phyloP scores from a whole-genome alignment of 2,888 invertebrate genomes.

The Carabus problematicus region DNA sequence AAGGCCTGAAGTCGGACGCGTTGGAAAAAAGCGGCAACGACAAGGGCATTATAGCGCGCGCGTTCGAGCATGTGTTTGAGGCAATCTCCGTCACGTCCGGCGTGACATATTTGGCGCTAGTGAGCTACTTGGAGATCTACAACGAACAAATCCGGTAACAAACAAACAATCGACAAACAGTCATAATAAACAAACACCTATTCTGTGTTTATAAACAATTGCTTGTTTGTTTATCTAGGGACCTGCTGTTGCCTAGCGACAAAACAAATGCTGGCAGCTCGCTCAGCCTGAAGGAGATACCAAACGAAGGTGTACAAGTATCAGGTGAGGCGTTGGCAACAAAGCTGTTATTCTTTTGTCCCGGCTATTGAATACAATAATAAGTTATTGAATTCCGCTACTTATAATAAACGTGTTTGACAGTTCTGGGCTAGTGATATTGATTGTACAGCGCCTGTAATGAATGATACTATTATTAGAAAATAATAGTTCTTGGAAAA shows the following conservation, averaged over 20 bases:
- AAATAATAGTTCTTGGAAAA: too few species aligned
- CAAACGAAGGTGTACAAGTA: conserved; percentile 63
- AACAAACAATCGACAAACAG: too few species aligned
- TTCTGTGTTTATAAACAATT: too few species aligned
- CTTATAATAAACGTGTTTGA: not conserved
- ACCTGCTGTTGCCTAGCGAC: conserved; percentile 54
- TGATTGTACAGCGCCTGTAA: too few species aligned
- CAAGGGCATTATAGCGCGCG: conserved; percentile 75
- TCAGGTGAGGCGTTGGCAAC: conserved; percentile 53
- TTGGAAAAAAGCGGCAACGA: conserved; percentile 55
- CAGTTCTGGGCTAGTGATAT: too few species aligned
- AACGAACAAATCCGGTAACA: conserved; percentile 73
- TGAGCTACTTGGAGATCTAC: conserved; percentile 85
- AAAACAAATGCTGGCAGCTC: conserved; percentile 47
- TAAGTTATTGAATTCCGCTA: conserved; percentile 7
- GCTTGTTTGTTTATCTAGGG: conserved; percentile 47
- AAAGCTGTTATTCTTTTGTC: conserved; percentile 11
- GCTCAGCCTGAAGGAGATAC: conserved; percentile 62
- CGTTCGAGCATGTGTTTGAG: conserved; percentile 90
- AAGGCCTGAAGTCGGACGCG: conserved; percentile 63
- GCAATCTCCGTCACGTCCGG: conserved; percentile 76
- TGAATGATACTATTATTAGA: too few species aligned
- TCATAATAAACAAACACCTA: too few species aligned
- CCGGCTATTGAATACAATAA: not conserved
- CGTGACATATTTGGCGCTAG: conserved; percentile 76